A percentile compares a stretch with the other conserved stretches of the same genome.
These are phyloP conservation scores for Patella pellucida DNA, from an alignment of 2,888 invertebrate genomes.

Conservation along the genomic window DNA sequence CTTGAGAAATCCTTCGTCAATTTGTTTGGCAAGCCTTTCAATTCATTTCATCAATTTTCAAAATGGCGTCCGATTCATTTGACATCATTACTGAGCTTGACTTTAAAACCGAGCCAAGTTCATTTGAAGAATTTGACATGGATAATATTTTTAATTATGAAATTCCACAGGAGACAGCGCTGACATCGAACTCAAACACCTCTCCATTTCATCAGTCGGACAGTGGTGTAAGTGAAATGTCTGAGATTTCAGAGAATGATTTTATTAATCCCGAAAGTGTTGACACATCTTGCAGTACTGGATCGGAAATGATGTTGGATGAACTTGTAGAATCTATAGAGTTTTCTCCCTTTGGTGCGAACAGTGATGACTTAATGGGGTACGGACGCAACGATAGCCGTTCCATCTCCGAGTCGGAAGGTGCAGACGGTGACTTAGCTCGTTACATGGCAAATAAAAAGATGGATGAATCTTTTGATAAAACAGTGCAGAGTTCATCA, in stretches of 20 bases:
- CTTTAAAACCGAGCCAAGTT: background rate
- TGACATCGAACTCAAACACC: slow-evolving; percentile 23
- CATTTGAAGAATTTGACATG: background rate
- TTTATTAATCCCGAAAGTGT: slow-evolving; percentile 21
- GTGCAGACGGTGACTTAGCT: slow-evolving; percentile 16
- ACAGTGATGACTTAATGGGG: background rate
- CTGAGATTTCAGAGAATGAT: slow-evolving; percentile 15
- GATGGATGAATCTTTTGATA: no score
- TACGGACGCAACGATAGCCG: background rate
- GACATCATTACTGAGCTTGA: background rate
- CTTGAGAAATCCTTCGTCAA: no score
- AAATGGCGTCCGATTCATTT: background rate
- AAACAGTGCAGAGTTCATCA: no score
- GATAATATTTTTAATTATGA: background rate
- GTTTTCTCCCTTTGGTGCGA: slow-evolving; percentile 20
- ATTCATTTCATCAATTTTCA: background rate
- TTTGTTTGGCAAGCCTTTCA: no score
- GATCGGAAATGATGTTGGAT: slow-evolving; percentile 18
- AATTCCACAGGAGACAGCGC: background rate
- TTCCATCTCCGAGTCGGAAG: background rate
- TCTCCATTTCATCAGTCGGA: slow-evolving; percentile 61
- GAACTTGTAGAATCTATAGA: slow-evolving; percentile 21
- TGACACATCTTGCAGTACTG: background rate
- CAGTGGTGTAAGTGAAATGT: slow-evolving; percentile 53
- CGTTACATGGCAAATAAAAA: no score